Evolutionary conservation across 1,140 invertebrate genomes (phyloP).

Genomic region (Halictus rubicundus): DNA sequence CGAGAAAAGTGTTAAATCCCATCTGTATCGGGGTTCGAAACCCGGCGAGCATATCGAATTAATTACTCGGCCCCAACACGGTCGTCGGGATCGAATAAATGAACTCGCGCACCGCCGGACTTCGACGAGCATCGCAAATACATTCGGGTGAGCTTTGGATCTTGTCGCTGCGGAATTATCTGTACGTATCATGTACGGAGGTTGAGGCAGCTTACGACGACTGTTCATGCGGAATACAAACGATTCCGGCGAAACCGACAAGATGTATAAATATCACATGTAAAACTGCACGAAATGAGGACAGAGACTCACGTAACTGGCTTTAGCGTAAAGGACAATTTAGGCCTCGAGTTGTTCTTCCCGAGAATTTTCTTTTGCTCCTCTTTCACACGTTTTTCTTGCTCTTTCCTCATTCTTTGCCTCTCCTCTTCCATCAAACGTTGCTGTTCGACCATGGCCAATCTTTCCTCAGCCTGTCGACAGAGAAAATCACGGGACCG

Average conservation of each 20-base stretch:
- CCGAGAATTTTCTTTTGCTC: constrained; percentile 98
- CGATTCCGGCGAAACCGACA: constrained; percentile 62
- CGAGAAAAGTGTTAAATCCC: constrained; percentile 45
- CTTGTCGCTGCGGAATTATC: constrained; percentile 33
- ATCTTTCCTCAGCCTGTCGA: constrained; percentile 94
- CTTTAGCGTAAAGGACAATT: constrained; percentile 95
- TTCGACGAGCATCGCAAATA: constrained; percentile 56
- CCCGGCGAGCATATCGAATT: constrained; percentile 39
- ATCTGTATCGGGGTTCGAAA: constrained; percentile 51
- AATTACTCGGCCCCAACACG: constrained; percentile 50
- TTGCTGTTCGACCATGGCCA: constrained; percentile 98
- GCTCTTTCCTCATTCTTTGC: constrained; percentile 94
- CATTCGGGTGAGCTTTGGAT: constrained; percentile 55
- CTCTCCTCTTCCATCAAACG: constrained; percentile 97
- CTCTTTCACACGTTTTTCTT: constrained; percentile 94
- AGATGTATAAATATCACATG: constrained; percentile 75
- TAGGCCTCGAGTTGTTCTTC: constrained; percentile 97
- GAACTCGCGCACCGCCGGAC: constrained; percentile 34
- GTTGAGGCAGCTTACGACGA: constrained; percentile 16
- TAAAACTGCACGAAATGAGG: constrained; percentile 74
- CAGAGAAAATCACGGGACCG: not conserved
- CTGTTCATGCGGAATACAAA: constrained; percentile 47
- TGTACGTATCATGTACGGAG: constrained; percentile 35
- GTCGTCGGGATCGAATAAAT: constrained; percentile 51
- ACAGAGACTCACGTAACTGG: constrained; percentile 84